Evolutionary conservation across 2,113 vertebrate genomes (phyloP).

Genomic region (Spea bombifrons): DNA sequence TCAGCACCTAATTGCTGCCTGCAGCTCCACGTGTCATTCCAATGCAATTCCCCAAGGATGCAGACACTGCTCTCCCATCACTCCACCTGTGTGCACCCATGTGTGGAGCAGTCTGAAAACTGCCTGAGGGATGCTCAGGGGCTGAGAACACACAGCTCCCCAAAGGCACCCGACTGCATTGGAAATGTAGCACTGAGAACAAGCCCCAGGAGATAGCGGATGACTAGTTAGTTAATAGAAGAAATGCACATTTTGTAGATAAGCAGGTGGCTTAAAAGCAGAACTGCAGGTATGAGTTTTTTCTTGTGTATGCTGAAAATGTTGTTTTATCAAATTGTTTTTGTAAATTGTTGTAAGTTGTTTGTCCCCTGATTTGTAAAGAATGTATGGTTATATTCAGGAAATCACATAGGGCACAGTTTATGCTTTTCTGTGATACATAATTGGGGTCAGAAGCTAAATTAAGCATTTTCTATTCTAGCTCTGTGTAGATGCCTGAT

Average conservation of each 20-base stretch:
- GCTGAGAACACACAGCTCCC: constrained; percentile 34
- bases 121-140: constrained; percentile 32
- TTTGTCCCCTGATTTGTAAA: too few species aligned
- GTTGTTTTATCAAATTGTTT: too few species aligned
- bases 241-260: constrained; percentile 1
- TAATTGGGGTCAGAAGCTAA: too few species aligned
- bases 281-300: neutral
- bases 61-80: constrained; percentile 12
- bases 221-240: constrained; percentile 11
- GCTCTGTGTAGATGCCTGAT: too few species aligned
- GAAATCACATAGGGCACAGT: too few species aligned
- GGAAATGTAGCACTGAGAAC: constrained; percentile 39
- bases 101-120: constrained; percentile 35
- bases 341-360: too few species aligned
- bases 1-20: constrained; percentile 43
- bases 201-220: constrained; percentile 10
- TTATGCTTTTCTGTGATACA: too few species aligned
- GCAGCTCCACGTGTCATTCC: constrained; percentile 30
- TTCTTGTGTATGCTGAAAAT: neutral
- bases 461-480: too few species aligned
- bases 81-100: constrained; percentile 16
- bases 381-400: too few species aligned
- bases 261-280: neutral
- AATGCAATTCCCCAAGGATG: constrained; percentile 27
- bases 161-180: constrained; percentile 22